Evolutionary conservation across 2,113 vertebrate species (phyloP).

Genomic region (Hemichromis elongatus): DNA sequence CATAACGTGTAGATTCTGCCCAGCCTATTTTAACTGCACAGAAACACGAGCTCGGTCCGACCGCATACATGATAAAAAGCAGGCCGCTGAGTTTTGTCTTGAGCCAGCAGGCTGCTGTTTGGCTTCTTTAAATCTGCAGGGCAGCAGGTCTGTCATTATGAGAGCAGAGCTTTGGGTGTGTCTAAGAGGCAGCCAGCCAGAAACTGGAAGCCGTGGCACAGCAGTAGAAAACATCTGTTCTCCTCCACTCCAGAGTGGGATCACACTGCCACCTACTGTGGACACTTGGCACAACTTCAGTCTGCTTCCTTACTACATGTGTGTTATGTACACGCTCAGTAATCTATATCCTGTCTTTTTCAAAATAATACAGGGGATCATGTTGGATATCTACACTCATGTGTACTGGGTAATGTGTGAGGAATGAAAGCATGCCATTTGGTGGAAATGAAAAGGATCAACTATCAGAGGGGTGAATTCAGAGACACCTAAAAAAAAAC

Average conservation of each 20-base stretch:
- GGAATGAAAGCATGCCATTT: too few relatives aligned
- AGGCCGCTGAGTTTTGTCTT: not conserved
- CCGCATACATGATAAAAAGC: conserved; percentile 8
- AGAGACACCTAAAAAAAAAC: too few relatives aligned
- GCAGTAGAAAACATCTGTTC: conserved; percentile 28
- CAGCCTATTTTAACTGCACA: conserved; percentile 14
- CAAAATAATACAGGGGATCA: too few relatives aligned
- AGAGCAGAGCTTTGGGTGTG: conserved; percentile 54
- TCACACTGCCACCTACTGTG: conserved; percentile 16
- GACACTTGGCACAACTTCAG: not conserved
- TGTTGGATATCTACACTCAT: too few relatives aligned
- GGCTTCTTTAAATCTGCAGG: conserved; percentile 15
- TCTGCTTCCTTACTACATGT: not conserved
- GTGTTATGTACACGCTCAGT: too few relatives aligned
- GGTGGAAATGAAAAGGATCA: too few relatives aligned
- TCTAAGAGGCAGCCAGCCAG: conserved; percentile 39
- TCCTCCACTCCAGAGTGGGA: not conserved
- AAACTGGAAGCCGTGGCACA: conserved; percentile 38
- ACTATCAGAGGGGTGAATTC: too few relatives aligned
- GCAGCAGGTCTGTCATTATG: conserved; percentile 53
- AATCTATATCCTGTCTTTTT: too few relatives aligned
- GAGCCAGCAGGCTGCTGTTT: conserved; percentile 12
- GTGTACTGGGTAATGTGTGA: too few relatives aligned
- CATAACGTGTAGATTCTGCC: conserved; percentile 14
- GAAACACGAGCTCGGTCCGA: conserved; percentile 31